A percentile compares a stretch with the other conserved stretches of the same genome.
Conservation (phyloP, 2,797 vertebrate genomes). For the Sebastes variabilis region DNA sequence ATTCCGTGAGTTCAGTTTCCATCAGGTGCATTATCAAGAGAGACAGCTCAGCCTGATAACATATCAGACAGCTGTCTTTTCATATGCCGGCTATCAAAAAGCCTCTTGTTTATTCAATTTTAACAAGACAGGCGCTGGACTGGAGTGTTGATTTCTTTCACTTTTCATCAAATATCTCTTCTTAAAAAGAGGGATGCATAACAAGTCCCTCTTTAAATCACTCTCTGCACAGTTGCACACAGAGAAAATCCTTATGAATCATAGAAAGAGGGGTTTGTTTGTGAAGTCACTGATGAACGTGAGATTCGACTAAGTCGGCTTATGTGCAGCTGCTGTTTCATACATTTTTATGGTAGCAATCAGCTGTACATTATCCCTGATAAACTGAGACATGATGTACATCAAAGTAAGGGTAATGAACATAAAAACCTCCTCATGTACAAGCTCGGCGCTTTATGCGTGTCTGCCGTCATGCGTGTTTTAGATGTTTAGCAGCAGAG, state of each 20-base stretch:
- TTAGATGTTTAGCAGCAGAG: constrained; percentile 50
- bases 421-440: constrained; percentile 17
- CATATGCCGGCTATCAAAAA: constrained; percentile 20
- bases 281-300: background rate
- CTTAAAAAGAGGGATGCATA: background rate
- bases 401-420: constrained; percentile 18
- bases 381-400: constrained; percentile 14
- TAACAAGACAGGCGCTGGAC: constrained; percentile 11
- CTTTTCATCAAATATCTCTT: constrained; percentile 7
- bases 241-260: constrained; percentile 11
- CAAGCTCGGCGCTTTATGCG: constrained; percentile 15
- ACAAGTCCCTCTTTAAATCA: background rate
- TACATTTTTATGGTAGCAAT: constrained; percentile 20
- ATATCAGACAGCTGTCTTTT: constrained; percentile 24
- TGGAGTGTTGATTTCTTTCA: constrained; percentile 9
- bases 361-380: constrained; percentile 7
- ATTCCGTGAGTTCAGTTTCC: constrained; percentile 34
- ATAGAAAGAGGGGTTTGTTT: background rate
- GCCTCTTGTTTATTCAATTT: constrained; percentile 40
- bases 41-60: constrained; percentile 22
- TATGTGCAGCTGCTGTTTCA: background rate
- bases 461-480: constrained; percentile 17
- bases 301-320: background rate
- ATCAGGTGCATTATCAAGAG: constrained; percentile 37
- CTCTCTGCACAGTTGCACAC: background rate